phyloP scores from a whole-genome alignment of 1,140 invertebrate species.

The Micrasema minimum region DNA sequence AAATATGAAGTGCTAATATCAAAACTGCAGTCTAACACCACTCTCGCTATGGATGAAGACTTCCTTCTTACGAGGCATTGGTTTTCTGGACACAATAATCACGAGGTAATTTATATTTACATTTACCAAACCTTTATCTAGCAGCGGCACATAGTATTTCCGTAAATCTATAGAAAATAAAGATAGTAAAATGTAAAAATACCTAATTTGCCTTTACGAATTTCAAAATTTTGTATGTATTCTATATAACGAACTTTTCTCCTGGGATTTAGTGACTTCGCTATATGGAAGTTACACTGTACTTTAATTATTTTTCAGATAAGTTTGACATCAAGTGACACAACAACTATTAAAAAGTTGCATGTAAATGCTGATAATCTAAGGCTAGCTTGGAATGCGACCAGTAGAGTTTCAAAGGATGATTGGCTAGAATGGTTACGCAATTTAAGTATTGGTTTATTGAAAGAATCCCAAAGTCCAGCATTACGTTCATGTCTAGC shows the following conservation, averaged over 20 bases:
- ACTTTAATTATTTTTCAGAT: slow-evolving; percentile 56
- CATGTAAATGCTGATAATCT: slow-evolving; percentile 86
- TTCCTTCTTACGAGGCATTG: slow-evolving; percentile 65
- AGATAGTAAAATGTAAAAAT: too few species aligned
- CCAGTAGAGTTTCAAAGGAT: slow-evolving; percentile 91
- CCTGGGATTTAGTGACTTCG: too few species aligned
- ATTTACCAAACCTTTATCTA: too few species aligned
- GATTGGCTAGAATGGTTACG: slow-evolving; percentile 99
- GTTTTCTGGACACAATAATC: slow-evolving; percentile 62
- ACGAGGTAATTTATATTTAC: slow-evolving; percentile 64
- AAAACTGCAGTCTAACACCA: slow-evolving; percentile 76
- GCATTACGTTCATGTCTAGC: slow-evolving; percentile 91
- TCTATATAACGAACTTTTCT: too few species aligned
- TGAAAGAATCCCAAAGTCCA: slow-evolving; percentile 96
- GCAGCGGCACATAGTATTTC: too few species aligned
- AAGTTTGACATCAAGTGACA: slow-evolving; percentile 72
- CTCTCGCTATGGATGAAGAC: slow-evolving; percentile 75
- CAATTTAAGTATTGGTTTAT: slow-evolving; percentile 88
- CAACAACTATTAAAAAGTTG: slow-evolving; percentile 79
- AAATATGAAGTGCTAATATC: slow-evolving; percentile 82
- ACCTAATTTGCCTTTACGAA: too few species aligned
- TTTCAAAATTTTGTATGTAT: too few species aligned
- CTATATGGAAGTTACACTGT: too few species aligned
- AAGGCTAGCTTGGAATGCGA: slow-evolving; percentile 90
- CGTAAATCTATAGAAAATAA: too few species aligned